These are phyloP conservation scores for Callionymus lyra DNA, from an alignment of 2,113 vertebrate genomes.

Conservation along the genomic window DNA sequence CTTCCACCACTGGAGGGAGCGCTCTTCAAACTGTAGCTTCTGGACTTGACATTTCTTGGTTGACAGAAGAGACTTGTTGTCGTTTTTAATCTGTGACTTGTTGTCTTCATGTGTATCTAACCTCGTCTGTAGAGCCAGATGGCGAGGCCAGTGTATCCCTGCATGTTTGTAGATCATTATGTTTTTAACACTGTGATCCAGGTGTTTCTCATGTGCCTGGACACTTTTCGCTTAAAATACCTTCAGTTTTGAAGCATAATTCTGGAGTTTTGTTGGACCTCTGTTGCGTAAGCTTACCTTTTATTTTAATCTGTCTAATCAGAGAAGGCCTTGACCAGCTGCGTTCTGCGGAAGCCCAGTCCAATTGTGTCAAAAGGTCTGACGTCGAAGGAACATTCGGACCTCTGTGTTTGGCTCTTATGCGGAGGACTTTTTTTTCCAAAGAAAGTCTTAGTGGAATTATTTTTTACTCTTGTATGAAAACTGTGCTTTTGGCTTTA, in stretches of 20 bases:
- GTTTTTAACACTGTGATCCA: conserved; percentile 40
- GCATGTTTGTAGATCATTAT: conserved; percentile 56
- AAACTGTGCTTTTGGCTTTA: too few relatives aligned
- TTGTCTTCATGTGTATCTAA: conserved; percentile 55
- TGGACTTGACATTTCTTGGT: conserved; percentile 37
- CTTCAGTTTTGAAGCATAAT: conserved; percentile 9
- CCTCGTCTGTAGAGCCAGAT: conserved; percentile 43
- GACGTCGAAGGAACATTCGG: too few relatives aligned
- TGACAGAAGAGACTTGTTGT: conserved; percentile 45
- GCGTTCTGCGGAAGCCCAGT: too few relatives aligned
- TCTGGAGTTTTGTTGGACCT: too few relatives aligned
- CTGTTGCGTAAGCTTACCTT: too few relatives aligned
- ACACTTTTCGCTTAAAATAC: conserved; percentile 50
- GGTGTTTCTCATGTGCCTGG: conserved; percentile 53
- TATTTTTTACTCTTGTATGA: too few relatives aligned
- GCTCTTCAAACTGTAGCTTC: conserved; percentile 36
- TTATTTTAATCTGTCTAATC: too few relatives aligned
- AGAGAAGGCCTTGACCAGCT: too few relatives aligned
- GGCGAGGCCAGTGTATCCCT: conserved; percentile 37
- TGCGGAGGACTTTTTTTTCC: too few relatives aligned
- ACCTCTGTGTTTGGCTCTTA: too few relatives aligned
- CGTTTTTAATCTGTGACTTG: conserved; percentile 51
- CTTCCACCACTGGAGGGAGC: conserved; percentile 28
- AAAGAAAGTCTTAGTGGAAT: too few relatives aligned
- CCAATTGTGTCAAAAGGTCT: too few relatives aligned